These are phyloP conservation scores for Laupala kohalensis DNA, from an alignment of 1,140 invertebrate species.

Conservation along the genomic window DNA sequence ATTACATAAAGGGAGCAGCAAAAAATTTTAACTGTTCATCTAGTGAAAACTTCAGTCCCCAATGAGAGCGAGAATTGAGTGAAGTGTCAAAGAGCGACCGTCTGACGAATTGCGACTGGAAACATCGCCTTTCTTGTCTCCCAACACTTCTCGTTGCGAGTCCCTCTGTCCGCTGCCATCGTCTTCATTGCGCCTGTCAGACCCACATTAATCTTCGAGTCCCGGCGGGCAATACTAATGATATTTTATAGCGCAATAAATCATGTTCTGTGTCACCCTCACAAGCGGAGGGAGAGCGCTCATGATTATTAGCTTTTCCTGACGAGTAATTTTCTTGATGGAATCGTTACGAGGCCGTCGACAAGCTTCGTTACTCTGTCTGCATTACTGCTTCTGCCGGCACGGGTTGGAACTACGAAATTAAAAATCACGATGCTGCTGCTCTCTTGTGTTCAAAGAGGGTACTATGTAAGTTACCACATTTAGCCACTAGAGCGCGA, in stretches of 20 bases:
- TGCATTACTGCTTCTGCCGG: neutral
- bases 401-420: neutral
- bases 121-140: too few relatives aligned
- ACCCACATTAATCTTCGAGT: neutral
- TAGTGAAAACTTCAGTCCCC: too few relatives aligned
- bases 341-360: constrained; percentile 6
- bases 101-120: constrained; percentile 30
- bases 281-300: constrained; percentile 24
- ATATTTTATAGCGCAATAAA: constrained; percentile 35
- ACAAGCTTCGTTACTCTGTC: neutral
- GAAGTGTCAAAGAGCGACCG: too few relatives aligned
- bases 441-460: neutral
- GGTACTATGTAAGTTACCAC: neutral
- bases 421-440: neutral
- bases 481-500: neutral
- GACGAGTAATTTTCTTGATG: constrained; percentile 17
- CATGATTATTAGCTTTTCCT: constrained; percentile 17
- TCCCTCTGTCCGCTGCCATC: constrained; percentile 9
- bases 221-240: constrained; percentile 34
- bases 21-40: too few relatives aligned
- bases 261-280: constrained; percentile 28
- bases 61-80: too few relatives aligned
- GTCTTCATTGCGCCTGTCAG: constrained; percentile 3
- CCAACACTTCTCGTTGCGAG: constrained; percentile 17
- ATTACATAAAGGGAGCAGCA: too few relatives aligned